Conservation (phyloP, 1,140 invertebrate genomes). For the Gryon sp. region DNA sequence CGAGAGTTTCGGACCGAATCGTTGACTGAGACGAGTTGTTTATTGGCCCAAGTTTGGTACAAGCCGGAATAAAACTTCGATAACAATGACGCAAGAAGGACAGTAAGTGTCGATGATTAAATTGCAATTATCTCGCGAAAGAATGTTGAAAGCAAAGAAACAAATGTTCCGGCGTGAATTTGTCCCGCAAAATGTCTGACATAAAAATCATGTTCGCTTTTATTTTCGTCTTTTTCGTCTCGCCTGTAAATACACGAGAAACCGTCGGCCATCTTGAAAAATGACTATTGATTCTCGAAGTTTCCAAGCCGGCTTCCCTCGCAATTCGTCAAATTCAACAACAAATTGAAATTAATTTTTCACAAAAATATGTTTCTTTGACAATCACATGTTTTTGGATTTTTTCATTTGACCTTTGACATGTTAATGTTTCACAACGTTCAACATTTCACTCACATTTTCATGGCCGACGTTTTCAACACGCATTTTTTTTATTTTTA, state of each 20-base stretch:
- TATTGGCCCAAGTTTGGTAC: slow-evolving; percentile 4
- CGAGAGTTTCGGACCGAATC: not conserved
- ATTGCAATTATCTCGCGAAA: not conserved
- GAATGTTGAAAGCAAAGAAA: too few species aligned
- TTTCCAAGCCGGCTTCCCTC: slow-evolving; percentile 66
- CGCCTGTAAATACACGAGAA: slow-evolving; percentile 64
- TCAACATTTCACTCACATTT: too few species aligned
- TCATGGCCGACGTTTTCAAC: too few species aligned
- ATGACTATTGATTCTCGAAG: slow-evolving; percentile 77
- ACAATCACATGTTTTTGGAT: too few species aligned
- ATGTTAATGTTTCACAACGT: too few species aligned
- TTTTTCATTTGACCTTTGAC: too few species aligned
- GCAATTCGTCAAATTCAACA: not conserved
- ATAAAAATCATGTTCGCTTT: too few species aligned
- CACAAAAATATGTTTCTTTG: too few species aligned
- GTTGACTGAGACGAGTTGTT: slow-evolving; percentile 8
- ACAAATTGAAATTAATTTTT: not conserved
- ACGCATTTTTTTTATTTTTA: too few species aligned
- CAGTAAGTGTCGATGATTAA: slow-evolving; percentile 73
- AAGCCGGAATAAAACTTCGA: not conserved
- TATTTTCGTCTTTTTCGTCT: too few species aligned
- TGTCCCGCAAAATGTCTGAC: slow-evolving; percentile 1
- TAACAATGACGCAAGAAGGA: slow-evolving; percentile 76
- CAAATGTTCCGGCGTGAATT: not conserved
- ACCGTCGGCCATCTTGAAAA: slow-evolving; percentile 74